Evolutionary conservation across 92 coral and sea anemone genomes (phyloP).

Genomic region (Porites cylindrica): DNA sequence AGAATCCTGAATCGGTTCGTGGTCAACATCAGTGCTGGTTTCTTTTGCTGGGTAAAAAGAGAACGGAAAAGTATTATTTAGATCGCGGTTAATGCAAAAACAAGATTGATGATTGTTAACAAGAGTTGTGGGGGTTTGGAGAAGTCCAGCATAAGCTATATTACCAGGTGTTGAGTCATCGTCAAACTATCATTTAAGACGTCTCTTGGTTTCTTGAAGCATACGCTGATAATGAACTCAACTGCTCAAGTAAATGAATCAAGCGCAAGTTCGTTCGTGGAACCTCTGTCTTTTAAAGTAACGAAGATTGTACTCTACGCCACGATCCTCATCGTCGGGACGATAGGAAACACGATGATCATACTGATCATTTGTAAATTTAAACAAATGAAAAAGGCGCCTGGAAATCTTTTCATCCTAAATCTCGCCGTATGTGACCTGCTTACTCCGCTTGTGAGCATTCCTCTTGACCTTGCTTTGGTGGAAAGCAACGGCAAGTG

Average conservation of each 20-base stretch:
- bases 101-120: neutral
- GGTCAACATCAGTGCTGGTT: no score
- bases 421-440: constrained; percentile 80
- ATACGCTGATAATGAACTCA: neutral
- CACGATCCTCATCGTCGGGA: constrained; percentile 48
- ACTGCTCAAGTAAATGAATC: neutral
- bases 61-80: neutral
- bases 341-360: constrained; percentile 62
- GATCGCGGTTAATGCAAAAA: neutral
- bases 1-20: no score
- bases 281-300: constrained; percentile 29
- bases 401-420: constrained; percentile 63
- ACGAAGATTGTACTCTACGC: constrained; percentile 41
- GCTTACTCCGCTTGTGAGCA: constrained; percentile 71
- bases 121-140: no score
- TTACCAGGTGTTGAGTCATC: neutral
- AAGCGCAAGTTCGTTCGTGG: neutral
- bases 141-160: no score
- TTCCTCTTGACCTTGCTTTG: constrained; percentile 66
- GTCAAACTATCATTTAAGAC: neutral
- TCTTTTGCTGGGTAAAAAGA: no score
- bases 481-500: constrained; percentile 41
- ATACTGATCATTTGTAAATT: constrained; percentile 43
- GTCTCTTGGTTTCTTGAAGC: neutral
- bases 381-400: constrained; percentile 41